A percentile compares a stretch with the other conserved stretches of the same genome.
Evolutionary conservation across 2,888 invertebrate genomes (phyloP).

Genomic region (Andrena marginata): DNA sequence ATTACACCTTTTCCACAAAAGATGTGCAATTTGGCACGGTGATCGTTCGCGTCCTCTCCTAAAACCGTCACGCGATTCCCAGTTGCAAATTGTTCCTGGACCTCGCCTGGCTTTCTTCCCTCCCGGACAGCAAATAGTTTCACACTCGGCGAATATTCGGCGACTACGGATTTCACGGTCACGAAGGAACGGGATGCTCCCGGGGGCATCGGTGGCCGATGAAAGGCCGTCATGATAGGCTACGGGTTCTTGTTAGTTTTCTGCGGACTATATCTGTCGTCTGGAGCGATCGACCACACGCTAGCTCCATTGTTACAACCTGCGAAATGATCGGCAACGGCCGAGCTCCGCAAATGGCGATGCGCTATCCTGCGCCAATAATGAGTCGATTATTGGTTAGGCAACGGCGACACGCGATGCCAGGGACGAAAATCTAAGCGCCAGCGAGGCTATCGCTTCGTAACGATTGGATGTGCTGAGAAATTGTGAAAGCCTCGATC

Average conservation of each 20-base stretch:
- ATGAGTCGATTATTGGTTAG: slow-evolving; percentile 36
- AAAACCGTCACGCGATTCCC: slow-evolving; percentile 58
- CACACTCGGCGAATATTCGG: slow-evolving; percentile 34
- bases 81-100: slow-evolving; percentile 25
- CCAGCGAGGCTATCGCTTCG: background rate
- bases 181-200: slow-evolving; percentile 35
- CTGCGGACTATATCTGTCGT: slow-evolving; percentile 54
- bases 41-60: slow-evolving; percentile 10
- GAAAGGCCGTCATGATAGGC: slow-evolving; percentile 62
- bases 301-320: slow-evolving; percentile 26
- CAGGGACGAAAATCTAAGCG: background rate
- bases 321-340: slow-evolving; percentile 11
- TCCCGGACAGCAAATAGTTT: slow-evolving; percentile 46
- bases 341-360: slow-evolving; percentile 11
- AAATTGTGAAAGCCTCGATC: background rate
- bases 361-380: slow-evolving; percentile 8
- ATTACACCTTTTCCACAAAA: background rate
- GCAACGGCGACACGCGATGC: slow-evolving; percentile 23
- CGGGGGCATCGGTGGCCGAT: slow-evolving; percentile 45
- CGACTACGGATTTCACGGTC: slow-evolving; percentile 57
- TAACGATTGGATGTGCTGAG: no score
- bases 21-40: slow-evolving; percentile 23
- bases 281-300: slow-evolving; percentile 33
- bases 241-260: slow-evolving; percentile 60
- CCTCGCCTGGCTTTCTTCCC: slow-evolving; percentile 7